These are phyloP conservation scores for Parnassius glacialis DNA, from an alignment of 2,888 invertebrate genomes.

Conservation along the genomic window DNA sequence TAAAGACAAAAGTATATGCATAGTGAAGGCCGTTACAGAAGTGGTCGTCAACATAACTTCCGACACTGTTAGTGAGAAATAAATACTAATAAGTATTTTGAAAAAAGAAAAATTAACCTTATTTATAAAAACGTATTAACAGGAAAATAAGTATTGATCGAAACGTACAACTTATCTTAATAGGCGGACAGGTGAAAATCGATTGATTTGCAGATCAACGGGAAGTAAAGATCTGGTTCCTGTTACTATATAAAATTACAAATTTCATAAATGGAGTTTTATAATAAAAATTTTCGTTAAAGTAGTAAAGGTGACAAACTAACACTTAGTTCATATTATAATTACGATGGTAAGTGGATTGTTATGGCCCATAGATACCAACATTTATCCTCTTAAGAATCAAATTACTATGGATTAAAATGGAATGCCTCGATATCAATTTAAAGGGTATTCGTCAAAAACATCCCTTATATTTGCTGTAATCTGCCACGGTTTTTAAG, in stretches of 20 bases:
- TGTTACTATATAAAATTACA: background rate
- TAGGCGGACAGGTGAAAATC: background rate
- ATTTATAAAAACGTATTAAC: background rate
- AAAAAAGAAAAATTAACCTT: constrained; percentile 3
- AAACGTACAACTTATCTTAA: background rate
- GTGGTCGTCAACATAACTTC: constrained; percentile 24
- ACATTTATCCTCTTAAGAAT: no score
- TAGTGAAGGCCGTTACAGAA: constrained; percentile 21
- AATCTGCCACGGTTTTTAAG: no score
- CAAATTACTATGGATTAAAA: no score
- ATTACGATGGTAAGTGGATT: no score
- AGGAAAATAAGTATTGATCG: constrained; percentile 1
- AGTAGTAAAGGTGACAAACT: no score
- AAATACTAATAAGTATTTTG: background rate
- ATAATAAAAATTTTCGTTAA: no score
- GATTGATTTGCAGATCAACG: background rate
- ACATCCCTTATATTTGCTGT: no score
- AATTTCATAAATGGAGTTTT: background rate
- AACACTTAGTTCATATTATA: no score
- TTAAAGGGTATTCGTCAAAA: no score
- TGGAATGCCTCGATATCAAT: no score
- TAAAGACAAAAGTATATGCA: constrained; percentile 22
- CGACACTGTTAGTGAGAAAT: constrained; percentile 17
- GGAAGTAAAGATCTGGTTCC: background rate
- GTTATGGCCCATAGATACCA: no score